Base-by-base conservation (phyloP, 2,888 invertebrate species). In the Papilio elwesi region DNA sequence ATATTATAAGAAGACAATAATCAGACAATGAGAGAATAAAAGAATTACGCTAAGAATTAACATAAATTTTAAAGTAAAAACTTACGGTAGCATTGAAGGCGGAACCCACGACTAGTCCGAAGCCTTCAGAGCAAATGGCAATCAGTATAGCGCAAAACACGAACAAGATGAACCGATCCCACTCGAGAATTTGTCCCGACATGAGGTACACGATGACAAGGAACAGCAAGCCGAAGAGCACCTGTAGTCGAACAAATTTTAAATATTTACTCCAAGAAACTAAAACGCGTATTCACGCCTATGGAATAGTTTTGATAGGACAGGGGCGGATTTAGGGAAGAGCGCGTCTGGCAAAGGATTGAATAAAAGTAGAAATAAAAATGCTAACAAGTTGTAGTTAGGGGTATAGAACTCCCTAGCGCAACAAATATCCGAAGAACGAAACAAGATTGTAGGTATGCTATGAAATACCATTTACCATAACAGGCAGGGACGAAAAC, bases 71-170 rank as follows among this genome's bases (percentile, higher is more conserved):
- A 26, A 26, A 4, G 26, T 26, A 26, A 26, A 2, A 4, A 90
- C 94, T 92, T 84, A 95, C 95, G 67, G 94, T 94, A 72, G 94
- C 94, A 80, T 87, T 95, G 75, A 95, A 95, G 0, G 93, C 86
- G 13, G 95, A 91, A 0, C 97, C 97, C 38, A 97, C 95, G 0
- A 95, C 92, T 6, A 97, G 90, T 0, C 97, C 97, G 0, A 97
- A 90, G 0, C 96, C 96, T 90, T 97, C 97, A 2, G 97, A 96
- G 70, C 96, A 96, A 7, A 96, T 81, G 0, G 95, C 95, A 0
- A 95, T 94, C 70, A 96, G 87, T 0, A 96, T 84, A 0, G 95
- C 95, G 74, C 95, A 89, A 16, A 95, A 81, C 0, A 94, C 88
- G 79, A 96, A 94, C n/a, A 93, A 74, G 0, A 94, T 71, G 79